phyloP scores from a whole-genome alignment of 2,113 vertebrate genomes.

The Scalopus aquaticus region DNA sequence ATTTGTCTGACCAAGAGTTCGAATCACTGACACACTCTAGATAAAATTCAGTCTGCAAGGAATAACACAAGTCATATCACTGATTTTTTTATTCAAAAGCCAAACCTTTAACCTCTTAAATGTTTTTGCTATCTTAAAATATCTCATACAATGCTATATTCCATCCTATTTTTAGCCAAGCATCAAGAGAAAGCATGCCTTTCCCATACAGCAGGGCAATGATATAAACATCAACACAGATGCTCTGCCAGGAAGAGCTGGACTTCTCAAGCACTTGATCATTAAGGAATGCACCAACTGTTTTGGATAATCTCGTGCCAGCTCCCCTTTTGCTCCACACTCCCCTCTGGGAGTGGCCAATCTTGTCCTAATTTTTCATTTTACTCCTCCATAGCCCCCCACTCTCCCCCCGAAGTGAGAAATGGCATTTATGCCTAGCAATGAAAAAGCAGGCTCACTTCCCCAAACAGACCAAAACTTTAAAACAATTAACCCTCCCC shows the following conservation, averaged over 20 bases:
- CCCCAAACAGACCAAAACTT: slow-evolving; percentile 90
- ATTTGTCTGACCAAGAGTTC: slow-evolving; percentile 70
- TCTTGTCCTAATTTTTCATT: slow-evolving; percentile 89
- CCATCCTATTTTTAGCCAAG: slow-evolving; percentile 87
- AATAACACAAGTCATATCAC: slow-evolving; percentile 72
- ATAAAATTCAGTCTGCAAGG: slow-evolving; percentile 77
- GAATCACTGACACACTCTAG: slow-evolving; percentile 70
- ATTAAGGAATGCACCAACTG: slow-evolving; percentile 99
- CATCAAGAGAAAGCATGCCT: slow-evolving; percentile 88
- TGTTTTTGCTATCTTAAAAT: slow-evolving; percentile 89
- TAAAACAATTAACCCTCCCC: slow-evolving; percentile 90
- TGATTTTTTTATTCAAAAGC: slow-evolving; percentile 84
- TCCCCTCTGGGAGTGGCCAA: slow-evolving; percentile 91
- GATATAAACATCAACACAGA: slow-evolving; percentile 94
- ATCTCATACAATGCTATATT: slow-evolving; percentile 87
- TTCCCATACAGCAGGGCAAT: slow-evolving; percentile 89
- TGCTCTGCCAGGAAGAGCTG: slow-evolving; percentile 89
- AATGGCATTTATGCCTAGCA: slow-evolving; percentile 89
- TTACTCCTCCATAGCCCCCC: slow-evolving; percentile 86
- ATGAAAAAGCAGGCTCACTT: slow-evolving; percentile 92
- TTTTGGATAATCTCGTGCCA: slow-evolving; percentile 98
- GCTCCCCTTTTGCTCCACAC: slow-evolving; percentile 95
- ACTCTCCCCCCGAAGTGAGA: slow-evolving; percentile 80
- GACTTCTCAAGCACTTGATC: slow-evolving; percentile 95
- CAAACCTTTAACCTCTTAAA: slow-evolving; percentile 87